Evolutionary conservation across 2,113 vertebrate species (phyloP).

Genomic region (Periophthalmodon schlosseri): DNA sequence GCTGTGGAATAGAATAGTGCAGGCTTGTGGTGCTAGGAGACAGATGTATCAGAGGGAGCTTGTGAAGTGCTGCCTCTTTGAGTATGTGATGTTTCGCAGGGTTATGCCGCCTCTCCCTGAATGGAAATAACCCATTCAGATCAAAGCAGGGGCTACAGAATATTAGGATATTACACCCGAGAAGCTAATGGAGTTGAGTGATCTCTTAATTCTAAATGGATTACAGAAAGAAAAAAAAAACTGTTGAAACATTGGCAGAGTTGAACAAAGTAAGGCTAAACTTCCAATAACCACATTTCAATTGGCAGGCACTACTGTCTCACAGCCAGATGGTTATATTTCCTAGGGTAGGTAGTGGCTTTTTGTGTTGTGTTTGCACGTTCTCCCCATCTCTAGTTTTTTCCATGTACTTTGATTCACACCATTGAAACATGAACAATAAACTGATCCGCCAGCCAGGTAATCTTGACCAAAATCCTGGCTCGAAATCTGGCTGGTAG

Average conservation of each 20-base stretch:
- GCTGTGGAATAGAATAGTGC: constrained; percentile 58
- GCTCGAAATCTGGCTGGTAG: too few relatives aligned
- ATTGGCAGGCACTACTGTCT: constrained; percentile 48
- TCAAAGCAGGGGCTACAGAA: constrained; percentile 46
- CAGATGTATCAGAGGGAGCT: constrained; percentile 53
- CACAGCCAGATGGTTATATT: constrained; percentile 44
- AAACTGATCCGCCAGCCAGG: too few relatives aligned
- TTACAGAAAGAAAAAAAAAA: constrained; percentile 9
- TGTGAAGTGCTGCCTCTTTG: constrained; percentile 54
- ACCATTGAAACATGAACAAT: too few relatives aligned
- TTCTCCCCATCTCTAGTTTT: neutral
- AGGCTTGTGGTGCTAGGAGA: constrained; percentile 52
- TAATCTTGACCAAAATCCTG: too few relatives aligned
- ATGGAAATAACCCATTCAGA: constrained; percentile 50
- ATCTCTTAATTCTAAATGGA: constrained; percentile 45
- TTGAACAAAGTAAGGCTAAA: constrained; percentile 16
- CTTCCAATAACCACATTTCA: constrained; percentile 48
- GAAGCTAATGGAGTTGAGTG: constrained; percentile 29
- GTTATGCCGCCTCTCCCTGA: constrained; percentile 50
- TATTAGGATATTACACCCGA: constrained; percentile 43
- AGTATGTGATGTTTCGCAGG: constrained; percentile 45
- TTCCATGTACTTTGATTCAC: too few relatives aligned
- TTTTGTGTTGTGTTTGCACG: neutral
- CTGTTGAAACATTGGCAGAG: neutral
- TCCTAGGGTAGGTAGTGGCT: neutral